Percentiles rank a stretch among this genome's conserved stretches.
Conservation (phyloP, 2,113 vertebrate species). For the Syngnathoides biaculeatus region DNA sequence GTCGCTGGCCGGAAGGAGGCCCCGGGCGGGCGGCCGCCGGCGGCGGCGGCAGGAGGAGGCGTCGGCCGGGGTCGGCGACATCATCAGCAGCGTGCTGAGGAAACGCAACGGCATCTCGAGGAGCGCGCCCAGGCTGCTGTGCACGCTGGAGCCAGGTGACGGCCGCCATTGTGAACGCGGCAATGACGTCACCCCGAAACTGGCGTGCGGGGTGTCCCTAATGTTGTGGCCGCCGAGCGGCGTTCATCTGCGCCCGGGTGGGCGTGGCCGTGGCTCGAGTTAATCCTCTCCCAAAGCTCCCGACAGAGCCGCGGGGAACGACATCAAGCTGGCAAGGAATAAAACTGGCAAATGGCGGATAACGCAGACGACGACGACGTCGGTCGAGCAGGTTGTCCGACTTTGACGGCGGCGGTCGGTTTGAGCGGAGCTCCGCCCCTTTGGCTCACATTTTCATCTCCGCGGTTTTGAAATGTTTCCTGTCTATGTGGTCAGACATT, state of each 20-base stretch:
- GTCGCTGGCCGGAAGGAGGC: conserved; percentile 69
- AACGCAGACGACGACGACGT: conserved; percentile 15
- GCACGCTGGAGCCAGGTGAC: conserved; percentile 94
- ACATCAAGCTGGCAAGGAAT: not conserved
- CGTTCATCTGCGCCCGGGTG: conserved; percentile 23
- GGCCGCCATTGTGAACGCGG: not conserved
- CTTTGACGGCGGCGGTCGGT: not conserved
- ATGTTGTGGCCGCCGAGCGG: not conserved
- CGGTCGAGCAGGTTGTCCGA: conserved; percentile 42
- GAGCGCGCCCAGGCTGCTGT: conserved; percentile 91
- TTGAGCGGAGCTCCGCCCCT: not conserved
- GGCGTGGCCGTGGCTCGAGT: conserved; percentile 43
- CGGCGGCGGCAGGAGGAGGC: conserved; percentile 77
- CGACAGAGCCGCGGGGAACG: not conserved
- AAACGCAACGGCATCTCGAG: conserved; percentile 92
- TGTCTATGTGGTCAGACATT: no score
- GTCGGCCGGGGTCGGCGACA: conserved; percentile 82
- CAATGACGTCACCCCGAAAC: not conserved
- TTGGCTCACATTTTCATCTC: no score
- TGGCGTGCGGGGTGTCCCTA: not conserved
- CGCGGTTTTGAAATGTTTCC: no score
- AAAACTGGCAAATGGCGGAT: conserved; percentile 30
- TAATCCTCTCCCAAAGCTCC: conserved; percentile 52
- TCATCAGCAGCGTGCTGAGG: conserved; percentile 94
- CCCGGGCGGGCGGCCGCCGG: conserved; percentile 76